These are phyloP conservation scores for Bufo gargarizans DNA, from an alignment of 2,113 vertebrate genomes.

Conservation along the genomic window DNA sequence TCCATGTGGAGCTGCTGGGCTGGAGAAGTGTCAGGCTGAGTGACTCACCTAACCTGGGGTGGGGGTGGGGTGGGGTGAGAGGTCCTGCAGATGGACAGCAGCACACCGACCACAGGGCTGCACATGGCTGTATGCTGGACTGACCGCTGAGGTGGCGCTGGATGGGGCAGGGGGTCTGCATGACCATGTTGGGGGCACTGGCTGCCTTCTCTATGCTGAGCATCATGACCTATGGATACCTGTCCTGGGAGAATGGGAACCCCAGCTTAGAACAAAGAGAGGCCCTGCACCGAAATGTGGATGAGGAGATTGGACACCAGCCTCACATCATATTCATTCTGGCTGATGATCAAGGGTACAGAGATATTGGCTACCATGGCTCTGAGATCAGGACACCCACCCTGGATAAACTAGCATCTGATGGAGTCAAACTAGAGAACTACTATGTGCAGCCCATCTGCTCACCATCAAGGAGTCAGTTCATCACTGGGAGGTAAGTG, in stretches of 20 bases:
- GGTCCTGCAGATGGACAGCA: constrained; percentile 22
- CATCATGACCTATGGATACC: constrained; percentile 76
- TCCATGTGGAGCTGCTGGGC: constrained; percentile 30
- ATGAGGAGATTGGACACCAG: constrained; percentile 66
- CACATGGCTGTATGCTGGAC: constrained; percentile 49
- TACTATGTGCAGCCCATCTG: constrained; percentile 98
- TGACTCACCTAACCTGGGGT: constrained; percentile 40
- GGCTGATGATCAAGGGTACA: constrained; percentile 94
- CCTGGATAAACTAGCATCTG: constrained; percentile 86
- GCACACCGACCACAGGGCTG: constrained; percentile 8
- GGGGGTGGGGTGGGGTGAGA: not conserved
- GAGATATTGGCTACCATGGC: constrained; percentile 95
- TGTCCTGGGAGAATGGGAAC: constrained; percentile 71
- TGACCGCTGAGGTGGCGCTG: constrained; percentile 40
- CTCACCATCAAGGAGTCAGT: constrained; percentile 93
- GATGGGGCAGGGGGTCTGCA: constrained; percentile 64
- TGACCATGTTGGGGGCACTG: constrained; percentile 76
- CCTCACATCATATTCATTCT: constrained; percentile 95
- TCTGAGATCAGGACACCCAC: constrained; percentile 95
- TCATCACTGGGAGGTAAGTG: constrained; percentile 96
- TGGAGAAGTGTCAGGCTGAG: not conserved
- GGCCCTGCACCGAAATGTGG: constrained; percentile 1
- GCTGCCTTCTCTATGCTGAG: constrained; percentile 77
- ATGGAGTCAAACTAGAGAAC: constrained; percentile 97
- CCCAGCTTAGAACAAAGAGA: constrained; percentile 58